phyloP scores from a whole-genome alignment of 2,113 vertebrate genomes.

The Nibea coibor region DNA sequence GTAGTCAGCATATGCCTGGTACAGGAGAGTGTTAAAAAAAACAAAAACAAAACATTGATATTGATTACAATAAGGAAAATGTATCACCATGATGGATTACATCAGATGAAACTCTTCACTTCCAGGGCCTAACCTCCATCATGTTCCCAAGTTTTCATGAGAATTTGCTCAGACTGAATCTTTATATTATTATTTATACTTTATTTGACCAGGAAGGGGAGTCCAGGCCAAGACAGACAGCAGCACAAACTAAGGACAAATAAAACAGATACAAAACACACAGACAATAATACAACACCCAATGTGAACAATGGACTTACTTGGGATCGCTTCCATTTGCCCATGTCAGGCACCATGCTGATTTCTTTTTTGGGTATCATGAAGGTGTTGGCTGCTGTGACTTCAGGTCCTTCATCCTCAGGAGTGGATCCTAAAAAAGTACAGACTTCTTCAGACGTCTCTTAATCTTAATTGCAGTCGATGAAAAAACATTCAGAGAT shows the following conservation, averaged over 20 bases:
- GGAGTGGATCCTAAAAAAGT: slow-evolving; percentile 82
- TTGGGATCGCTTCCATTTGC: slow-evolving; percentile 97
- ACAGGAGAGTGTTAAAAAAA: neutral
- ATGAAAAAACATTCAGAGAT: neutral
- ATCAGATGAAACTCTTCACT: neutral
- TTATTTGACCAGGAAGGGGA: too few relatives aligned
- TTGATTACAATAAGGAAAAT: neutral
- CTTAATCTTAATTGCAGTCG: neutral
- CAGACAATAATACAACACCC: too few relatives aligned
- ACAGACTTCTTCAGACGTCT: too few relatives aligned
- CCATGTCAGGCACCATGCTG: slow-evolving; percentile 94
- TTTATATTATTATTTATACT: neutral
- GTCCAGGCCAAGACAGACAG: too few relatives aligned
- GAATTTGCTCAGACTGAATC: neutral
- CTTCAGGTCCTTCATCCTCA: slow-evolving; percentile 82
- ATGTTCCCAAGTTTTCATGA: neutral
- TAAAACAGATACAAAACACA: too few relatives aligned
- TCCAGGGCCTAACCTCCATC: neutral
- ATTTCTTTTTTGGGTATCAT: slow-evolving; percentile 96
- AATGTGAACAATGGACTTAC: slow-evolving; percentile 71
- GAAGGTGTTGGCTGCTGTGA: slow-evolving; percentile 81
- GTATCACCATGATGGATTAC: neutral
- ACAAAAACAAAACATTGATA: neutral
- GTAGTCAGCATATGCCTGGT: slow-evolving; percentile 94
- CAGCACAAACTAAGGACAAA: too few relatives aligned